phyloP scores from a whole-genome alignment of 1,140 invertebrate species.

The Saxidomus purpurata region DNA sequence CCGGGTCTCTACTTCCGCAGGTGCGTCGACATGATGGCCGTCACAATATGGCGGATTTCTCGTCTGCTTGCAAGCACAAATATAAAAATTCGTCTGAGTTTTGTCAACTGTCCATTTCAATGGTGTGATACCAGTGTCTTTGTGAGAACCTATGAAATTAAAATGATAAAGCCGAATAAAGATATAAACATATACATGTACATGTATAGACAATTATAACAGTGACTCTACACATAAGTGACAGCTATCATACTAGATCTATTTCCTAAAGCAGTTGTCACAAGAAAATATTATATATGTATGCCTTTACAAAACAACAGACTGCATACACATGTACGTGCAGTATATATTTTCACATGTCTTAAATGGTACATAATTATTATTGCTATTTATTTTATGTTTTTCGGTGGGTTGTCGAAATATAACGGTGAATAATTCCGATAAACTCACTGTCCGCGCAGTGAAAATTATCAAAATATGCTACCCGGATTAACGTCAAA shows the following conservation, averaged over 20 bases:
- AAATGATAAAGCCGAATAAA: not conserved
- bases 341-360: no score
- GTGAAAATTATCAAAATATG: no score
- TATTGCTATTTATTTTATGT: not conserved
- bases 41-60: slow-evolving; percentile 63
- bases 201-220: not conserved
- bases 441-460: no score
- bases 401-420: no score
- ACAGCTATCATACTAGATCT: not conserved
- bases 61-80: slow-evolving; percentile 47
- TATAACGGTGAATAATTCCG: no score
- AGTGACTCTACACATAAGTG: not conserved
- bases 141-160: slow-evolving; percentile 27
- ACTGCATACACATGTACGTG: no score
- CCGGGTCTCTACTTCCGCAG: slow-evolving; percentile 69
- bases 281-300: no score
- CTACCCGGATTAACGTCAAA: no score
- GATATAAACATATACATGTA: not conserved
- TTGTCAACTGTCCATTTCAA: slow-evolving; percentile 21
- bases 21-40: slow-evolving; percentile 71
- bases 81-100: not conserved
- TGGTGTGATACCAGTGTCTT: slow-evolving; percentile 41
- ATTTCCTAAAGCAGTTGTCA: no score
- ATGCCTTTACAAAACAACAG: no score
- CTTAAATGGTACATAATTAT: not conserved